Percentiles rank a stretch among this genome's conserved stretches.
phyloP scores from a whole-genome alignment of 1,140 invertebrate genomes.

The Drosophila ercepeae region DNA sequence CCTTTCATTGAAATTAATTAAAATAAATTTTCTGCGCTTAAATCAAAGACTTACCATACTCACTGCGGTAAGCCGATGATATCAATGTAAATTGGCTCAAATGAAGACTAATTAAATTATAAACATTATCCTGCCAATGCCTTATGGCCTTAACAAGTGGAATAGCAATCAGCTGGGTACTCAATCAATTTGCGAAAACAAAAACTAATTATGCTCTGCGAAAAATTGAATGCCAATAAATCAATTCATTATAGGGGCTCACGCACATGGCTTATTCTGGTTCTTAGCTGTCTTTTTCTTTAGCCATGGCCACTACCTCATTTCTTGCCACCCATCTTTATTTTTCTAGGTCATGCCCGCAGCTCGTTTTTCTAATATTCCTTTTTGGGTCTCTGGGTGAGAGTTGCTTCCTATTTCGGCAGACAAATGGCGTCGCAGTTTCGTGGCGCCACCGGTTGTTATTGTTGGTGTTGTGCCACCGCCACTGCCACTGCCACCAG shows the following conservation, averaged over 20 bases:
- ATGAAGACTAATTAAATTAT: conserved; percentile 63
- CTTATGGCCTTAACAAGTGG: conserved; percentile 41
- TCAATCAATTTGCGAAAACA: conserved; percentile 67
- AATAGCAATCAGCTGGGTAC: conserved; percentile 38
- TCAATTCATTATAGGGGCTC: conserved; percentile 59
- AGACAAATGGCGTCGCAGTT: conserved; percentile 76
- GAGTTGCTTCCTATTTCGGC: conserved; percentile 53
- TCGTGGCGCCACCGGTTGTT: conserved; percentile 60
- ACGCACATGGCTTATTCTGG: conserved; percentile 35
- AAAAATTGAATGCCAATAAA: conserved; percentile 69
- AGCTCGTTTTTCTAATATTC: conserved; percentile 20
- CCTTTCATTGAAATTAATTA: conserved; percentile 21
- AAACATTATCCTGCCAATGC: conserved; percentile 35
- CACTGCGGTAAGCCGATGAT: conserved; percentile 1
- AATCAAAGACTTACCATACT: conserved; percentile 14
- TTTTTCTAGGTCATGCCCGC: conserved; percentile 67
- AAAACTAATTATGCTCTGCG: conserved; percentile 61
- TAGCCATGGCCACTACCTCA: conserved; percentile 9
- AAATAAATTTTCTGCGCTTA: conserved; percentile 7
- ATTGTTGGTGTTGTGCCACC: conserved; percentile 10
- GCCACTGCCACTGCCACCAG: conserved; percentile 30
- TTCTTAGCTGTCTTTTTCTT: conserved; percentile 2
- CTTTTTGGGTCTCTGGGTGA: conserved; percentile 31
- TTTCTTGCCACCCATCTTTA: conserved; percentile 20
- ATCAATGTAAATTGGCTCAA: conserved; percentile 40